Conservation (phyloP, 2,113 vertebrate genomes). For the Elanoides forficatus region DNA sequence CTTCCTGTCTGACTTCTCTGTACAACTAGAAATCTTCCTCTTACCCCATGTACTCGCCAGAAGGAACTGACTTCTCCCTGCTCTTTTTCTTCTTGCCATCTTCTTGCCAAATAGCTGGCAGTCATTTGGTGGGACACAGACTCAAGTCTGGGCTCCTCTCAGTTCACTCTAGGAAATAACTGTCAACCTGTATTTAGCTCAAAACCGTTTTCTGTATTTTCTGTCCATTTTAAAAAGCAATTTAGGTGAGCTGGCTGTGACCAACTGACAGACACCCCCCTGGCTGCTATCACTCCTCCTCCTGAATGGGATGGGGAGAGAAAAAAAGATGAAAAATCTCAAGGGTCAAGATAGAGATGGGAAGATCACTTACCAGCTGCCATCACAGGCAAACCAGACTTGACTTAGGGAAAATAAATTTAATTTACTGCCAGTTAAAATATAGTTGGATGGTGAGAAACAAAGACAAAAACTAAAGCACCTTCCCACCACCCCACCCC, state of each 20-base stretch:
- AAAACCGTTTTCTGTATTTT: background rate
- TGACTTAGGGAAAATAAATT: background rate
- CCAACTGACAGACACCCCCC: background rate
- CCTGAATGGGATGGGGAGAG: background rate
- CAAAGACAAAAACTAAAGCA: background rate
- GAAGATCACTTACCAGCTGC: background rate
- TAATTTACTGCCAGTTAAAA: background rate
- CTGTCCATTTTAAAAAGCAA: background rate
- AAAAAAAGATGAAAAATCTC: background rate
- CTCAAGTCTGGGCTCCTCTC: background rate
- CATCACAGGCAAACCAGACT: background rate
- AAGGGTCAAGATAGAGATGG: background rate
- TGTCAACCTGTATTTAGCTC: background rate
- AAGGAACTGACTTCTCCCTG: background rate
- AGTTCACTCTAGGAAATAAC: background rate
- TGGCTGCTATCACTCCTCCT: background rate
- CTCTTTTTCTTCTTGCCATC: background rate
- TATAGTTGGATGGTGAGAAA: background rate
- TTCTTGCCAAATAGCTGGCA: background rate
- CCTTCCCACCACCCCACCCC: background rate
- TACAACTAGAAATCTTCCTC: background rate
- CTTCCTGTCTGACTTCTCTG: background rate
- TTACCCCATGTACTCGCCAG: background rate
- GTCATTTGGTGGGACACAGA: background rate
- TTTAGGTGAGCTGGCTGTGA: fast-evolving